phyloP scores from a whole-genome alignment of 2,113 vertebrate genomes.

The Eira barbara region DNA sequence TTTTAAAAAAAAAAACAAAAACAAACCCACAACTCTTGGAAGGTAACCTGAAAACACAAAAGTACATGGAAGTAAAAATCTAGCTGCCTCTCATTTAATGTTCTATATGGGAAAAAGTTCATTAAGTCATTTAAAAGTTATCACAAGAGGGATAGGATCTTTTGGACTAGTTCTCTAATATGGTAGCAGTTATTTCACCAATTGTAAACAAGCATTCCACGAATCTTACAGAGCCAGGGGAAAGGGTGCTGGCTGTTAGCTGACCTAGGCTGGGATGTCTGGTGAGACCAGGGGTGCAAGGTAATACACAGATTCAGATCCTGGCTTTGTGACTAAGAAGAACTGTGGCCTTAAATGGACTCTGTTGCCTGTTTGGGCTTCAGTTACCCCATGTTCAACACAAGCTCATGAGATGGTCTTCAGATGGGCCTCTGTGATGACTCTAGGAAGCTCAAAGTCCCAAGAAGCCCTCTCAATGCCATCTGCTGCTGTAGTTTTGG shows the following conservation, averaged over 20 bases:
- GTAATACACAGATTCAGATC: neutral
- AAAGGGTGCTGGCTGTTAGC: neutral
- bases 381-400: neutral
- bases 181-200: neutral
- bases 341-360: rapidly evolving
- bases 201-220: neutral
- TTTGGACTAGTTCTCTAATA: neutral
- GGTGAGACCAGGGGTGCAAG: neutral
- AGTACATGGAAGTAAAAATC: neutral
- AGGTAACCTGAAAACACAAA: neutral
- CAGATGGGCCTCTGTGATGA: neutral
- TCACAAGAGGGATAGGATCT: neutral
- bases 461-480: neutral
- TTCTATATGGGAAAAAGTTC: neutral
- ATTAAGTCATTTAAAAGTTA: neutral
- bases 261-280: neutral
- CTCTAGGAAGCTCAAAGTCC: neutral
- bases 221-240: neutral
- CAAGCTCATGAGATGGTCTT: neutral
- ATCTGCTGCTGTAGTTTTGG: rapidly evolving
- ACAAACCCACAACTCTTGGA: neutral
- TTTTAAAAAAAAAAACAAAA: neutral
- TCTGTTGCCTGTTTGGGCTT: neutral
- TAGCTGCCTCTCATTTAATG: neutral
- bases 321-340: neutral